Base-by-base conservation (phyloP, 1,140 invertebrate genomes). In the Eueides isabella region DNA sequence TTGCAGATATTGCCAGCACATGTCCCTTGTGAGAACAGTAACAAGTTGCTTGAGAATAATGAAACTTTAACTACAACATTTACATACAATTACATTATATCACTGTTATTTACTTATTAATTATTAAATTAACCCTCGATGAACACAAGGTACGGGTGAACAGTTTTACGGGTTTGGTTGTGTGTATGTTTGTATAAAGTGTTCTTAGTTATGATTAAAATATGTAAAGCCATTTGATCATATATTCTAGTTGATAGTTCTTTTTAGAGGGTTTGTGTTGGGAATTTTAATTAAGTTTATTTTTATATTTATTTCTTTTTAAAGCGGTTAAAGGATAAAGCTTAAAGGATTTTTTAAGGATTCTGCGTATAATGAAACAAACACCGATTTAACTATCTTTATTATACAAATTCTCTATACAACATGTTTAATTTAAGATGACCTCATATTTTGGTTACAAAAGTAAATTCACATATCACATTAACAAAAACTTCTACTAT, bases 1-100 rank as follows among this genome's bases (percentile, higher is more conserved):
- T 72, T 48, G 44, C 35, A 72, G 64, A 72, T 72, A 70, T 67
- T 67, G 26, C 28, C 66, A 31, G 29, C 44, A 48, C 28, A 48
- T 48, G 65, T 29, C 35, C 66, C 41, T 67, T 33, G 41, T 67
- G 66, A 48, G 38, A 48, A n/a, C 30, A 23, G 28, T 16, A 29
- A 3, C 41, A 31, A 48, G 38, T 67, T 67, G 35, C 19, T 38
- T 66, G 64, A 26, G 35, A 38, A 66, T 66, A 66, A 79, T 85
- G 82, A 80, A 63, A 30, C 61, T 63, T 31, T 63, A 63, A 63
- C 4, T 63, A 28, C 61, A 12, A 7, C 30, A 31, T 63, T 30
- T 30, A 63, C 61, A 63, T 63, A 63, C 23, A 55, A 55, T 55
- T 55, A 55, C 48, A 55, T 55, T 55, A 55, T 55, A 55, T 55